Conservation (phyloP, 2,888 invertebrate genomes). For the Hoplodrina blanda region DNA sequence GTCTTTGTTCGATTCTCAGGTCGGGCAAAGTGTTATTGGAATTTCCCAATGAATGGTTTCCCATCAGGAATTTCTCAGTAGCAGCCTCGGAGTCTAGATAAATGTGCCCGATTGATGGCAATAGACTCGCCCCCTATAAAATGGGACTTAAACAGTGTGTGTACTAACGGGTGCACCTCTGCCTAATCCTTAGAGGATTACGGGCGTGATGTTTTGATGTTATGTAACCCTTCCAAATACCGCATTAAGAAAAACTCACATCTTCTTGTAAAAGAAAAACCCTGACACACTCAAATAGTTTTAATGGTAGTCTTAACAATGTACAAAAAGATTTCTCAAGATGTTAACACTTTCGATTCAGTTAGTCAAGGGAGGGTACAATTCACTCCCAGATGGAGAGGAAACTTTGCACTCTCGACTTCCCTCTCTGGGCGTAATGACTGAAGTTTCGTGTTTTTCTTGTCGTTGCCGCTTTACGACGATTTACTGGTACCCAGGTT, state of each 20-base stretch:
- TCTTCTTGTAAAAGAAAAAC: conserved; percentile 20
- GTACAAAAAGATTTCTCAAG: conserved; percentile 67
- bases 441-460: conserved; percentile 83
- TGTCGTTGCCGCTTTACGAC: conserved; percentile 76
- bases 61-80: too few relatives aligned
- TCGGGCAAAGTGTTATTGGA: too few relatives aligned
- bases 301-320: conserved; percentile 59
- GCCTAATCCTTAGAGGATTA: too few relatives aligned
- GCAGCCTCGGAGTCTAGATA: too few relatives aligned
- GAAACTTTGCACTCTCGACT: conserved; percentile 82
- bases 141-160: too few relatives aligned
- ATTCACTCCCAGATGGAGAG: conserved; percentile 73
- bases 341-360: conserved; percentile 76
- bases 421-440: conserved; percentile 77
- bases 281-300: conserved; percentile 53
- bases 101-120: too few relatives aligned
- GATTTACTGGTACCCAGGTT: conserved; percentile 69
- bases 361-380: conserved; percentile 71
- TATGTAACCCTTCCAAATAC: neutral
- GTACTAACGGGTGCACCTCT: too few relatives aligned
- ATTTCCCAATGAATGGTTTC: too few relatives aligned
- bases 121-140: too few relatives aligned
- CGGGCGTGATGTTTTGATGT: too few relatives aligned
- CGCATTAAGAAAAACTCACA: neutral
- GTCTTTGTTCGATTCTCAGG: too few relatives aligned